A percentile compares a stretch with the other conserved stretches of the same genome.
phyloP scores from a whole-genome alignment of 2,888 invertebrate genomes.

The Entomobrya proxima region DNA sequence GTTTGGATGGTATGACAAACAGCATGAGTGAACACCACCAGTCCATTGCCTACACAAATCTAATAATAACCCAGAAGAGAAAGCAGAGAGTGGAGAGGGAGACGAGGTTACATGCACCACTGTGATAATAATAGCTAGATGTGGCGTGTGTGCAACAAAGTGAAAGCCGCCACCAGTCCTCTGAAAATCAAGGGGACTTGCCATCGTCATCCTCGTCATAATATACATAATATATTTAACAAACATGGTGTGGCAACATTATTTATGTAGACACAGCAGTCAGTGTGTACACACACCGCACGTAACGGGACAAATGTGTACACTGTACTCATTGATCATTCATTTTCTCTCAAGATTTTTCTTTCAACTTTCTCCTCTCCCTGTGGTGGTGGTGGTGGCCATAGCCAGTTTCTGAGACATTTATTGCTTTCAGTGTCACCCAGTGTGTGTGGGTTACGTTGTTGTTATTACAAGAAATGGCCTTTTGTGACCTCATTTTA shows the following conservation, averaged over 20 bases:
- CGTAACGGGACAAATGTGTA: conserved; percentile 22
- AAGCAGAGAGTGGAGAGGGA: background rate
- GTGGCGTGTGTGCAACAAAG: conserved; percentile 33
- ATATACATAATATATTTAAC: background rate
- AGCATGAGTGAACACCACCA: conserved; percentile 20
- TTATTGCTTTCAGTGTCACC: conserved; percentile 49
- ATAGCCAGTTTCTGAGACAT: conserved; percentile 22
- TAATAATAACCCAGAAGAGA: conserved; percentile 24
- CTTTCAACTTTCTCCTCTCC: background rate
- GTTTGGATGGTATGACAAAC: conserved; percentile 36
- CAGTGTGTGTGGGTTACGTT: background rate
- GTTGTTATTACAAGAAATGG: background rate
- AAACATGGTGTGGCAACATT: no score
- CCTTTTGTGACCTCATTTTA: background rate
- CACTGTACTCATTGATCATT: conserved; percentile 47
- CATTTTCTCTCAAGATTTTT: conserved; percentile 40
- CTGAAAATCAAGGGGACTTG: background rate
- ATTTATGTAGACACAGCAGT: conserved; percentile 14
- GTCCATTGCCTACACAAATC: conserved; percentile 17
- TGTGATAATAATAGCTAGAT: conserved; percentile 29
- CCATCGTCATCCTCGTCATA: background rate
- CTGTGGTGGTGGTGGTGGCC: background rate
- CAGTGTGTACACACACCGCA: background rate
- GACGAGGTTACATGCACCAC: background rate
- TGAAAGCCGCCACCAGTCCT: background rate